These are phyloP conservation scores for Drosophila putrida DNA, from an alignment of 2,888 invertebrate species.

Conservation along the genomic window DNA sequence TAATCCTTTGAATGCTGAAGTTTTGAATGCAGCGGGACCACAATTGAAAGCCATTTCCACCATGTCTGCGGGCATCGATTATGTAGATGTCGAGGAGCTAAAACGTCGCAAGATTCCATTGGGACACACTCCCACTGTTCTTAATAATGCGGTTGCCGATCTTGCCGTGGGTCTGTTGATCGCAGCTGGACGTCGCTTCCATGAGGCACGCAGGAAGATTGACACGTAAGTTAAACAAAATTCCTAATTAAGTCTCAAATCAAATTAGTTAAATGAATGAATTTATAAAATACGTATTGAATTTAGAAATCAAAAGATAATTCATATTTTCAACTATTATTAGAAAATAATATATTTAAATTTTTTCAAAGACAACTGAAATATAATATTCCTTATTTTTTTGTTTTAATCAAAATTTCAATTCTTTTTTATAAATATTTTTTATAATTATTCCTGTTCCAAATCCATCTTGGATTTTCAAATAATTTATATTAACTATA, in stretches of 20 bases:
- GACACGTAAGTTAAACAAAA: conserved; percentile 84
- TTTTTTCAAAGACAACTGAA: no score
- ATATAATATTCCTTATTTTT: no score
- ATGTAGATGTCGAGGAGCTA: conserved; percentile 91
- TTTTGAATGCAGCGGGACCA: conserved; percentile 86
- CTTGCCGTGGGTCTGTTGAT: conserved; percentile 91
- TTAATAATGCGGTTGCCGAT: conserved; percentile 93
- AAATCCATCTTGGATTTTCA: no score
- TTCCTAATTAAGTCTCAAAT: not conserved
- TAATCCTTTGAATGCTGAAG: conserved; percentile 79
- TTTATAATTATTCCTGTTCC: no score
- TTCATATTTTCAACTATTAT: no score
- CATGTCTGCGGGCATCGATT: conserved; percentile 95
- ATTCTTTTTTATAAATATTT: no score
- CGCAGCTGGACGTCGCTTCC: conserved; percentile 91
- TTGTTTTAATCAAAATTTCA: no score
- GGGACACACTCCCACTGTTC: conserved; percentile 92
- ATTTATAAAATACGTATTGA: no score
- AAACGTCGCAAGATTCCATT: conserved; percentile 90
- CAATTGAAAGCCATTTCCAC: conserved; percentile 91
- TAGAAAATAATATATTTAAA: no score
- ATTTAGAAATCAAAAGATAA: no score
- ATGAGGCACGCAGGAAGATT: conserved; percentile 90
- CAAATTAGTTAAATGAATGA: no score
- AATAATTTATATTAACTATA: no score